These are phyloP conservation scores for Drosophila sp. DNA, from an alignment of 1,140 invertebrate species.

Conservation along the genomic window DNA sequence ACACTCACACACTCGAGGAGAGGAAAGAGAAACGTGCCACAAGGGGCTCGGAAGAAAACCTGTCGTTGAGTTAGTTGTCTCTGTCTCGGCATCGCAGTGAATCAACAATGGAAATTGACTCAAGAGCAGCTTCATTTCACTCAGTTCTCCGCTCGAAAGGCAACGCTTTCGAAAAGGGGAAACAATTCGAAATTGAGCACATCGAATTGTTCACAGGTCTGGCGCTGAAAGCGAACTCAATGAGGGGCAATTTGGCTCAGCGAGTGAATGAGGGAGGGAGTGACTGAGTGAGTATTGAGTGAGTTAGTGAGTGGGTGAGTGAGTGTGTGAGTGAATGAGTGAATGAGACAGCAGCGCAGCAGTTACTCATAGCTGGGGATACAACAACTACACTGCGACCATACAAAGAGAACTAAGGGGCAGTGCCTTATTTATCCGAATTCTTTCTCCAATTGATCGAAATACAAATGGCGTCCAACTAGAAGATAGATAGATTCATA, in stretches of 20 bases:
- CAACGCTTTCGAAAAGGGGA: conserved; percentile 57
- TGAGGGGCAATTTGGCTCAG: conserved; percentile 27
- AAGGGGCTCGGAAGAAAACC: conserved; percentile 11
- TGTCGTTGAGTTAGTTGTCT: conserved; percentile 18
- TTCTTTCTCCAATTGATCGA: conserved; percentile 19
- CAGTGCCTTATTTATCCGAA: conserved; percentile 8
- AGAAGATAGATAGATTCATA: neutral
- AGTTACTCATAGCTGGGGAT: conserved; percentile 5
- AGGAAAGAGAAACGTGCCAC: neutral
- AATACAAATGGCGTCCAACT: conserved; percentile 33
- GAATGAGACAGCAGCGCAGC: conserved; percentile 25
- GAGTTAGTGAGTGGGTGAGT: conserved; percentile 1
- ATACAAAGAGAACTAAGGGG: conserved; percentile 24
- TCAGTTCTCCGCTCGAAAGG: conserved; percentile 42
- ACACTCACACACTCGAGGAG: neutral
- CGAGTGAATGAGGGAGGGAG: neutral
- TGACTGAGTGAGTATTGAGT: conserved; percentile 9
- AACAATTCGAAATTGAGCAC: conserved; percentile 39
- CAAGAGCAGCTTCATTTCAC: conserved; percentile 19
- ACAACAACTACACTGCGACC: neutral
- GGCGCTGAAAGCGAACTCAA: conserved; percentile 46
- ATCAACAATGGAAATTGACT: conserved; percentile 1
- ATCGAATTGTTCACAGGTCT: conserved; percentile 22
- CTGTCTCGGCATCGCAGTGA: conserved; percentile 14
- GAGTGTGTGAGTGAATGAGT: conserved; percentile 9